Base-by-base conservation (phyloP, 2,113 vertebrate species). In the Brachirus orientalis region DNA sequence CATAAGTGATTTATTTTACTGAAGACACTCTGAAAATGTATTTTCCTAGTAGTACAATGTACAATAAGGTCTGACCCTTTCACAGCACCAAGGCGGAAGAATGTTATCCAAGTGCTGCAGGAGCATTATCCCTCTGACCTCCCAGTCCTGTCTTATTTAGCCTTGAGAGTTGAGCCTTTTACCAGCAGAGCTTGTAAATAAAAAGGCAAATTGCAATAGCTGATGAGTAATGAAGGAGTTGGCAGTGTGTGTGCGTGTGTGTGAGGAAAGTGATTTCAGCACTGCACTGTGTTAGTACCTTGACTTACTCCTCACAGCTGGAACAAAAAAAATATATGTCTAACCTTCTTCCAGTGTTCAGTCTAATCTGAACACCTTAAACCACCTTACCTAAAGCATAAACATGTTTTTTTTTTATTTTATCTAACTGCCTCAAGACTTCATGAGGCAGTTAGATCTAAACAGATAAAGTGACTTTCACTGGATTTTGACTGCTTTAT, bases 41-140 rank as follows among this genome's bases (percentile, higher is more conserved):
- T 40, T 58, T 55, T 48, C 28, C 37, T 70, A 59, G 37, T 70
- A 65, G 63, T 6, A 62, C 55, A 41, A 71, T 63, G 70, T 41
- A 69, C 74, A 71, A 81, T 48, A 71, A 51, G 37, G 55, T 18
- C 33, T 3, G 8, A 12, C 33, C 10, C 7, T 75, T 77, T 66
- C 44, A 71, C 57, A 59, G 53, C 48, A 46, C 36, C 0, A 8
- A 45, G 18, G 35, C 28, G 47, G 79, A 66, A 47, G 48, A 45
- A 18, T 68, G 57, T 58, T 57, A 44, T 46, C 17, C 0, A 1
- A 44, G 50, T 9, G 3, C 40, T 56, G 50, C 7, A 28, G 28
- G 3, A 9, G 0, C 43, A 74, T 58, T 70, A 70, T 54, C 40
- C 53, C 12, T 37, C 58, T 56, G 45, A 72, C 37, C 37, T 10